A percentile compares a stretch with the other conserved stretches of the same genome.
phyloP scores from a whole-genome alignment of 2,113 vertebrate genomes.

The Nanger granti region DNA sequence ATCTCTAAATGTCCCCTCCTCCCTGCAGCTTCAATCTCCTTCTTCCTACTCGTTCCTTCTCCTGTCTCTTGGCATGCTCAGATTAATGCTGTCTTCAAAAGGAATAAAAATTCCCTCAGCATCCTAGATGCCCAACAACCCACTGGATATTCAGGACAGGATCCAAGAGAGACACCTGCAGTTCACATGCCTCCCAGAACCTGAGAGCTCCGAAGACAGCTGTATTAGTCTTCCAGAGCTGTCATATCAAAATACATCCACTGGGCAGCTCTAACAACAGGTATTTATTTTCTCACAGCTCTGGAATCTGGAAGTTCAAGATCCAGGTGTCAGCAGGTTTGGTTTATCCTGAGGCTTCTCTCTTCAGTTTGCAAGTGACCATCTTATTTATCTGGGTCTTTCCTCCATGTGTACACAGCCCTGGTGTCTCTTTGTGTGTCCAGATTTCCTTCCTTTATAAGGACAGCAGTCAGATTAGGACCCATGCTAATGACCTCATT shows the following conservation, averaged over 20 bases:
- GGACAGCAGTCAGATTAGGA: background rate
- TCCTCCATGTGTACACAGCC: accelerated
- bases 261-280: background rate
- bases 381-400: background rate
- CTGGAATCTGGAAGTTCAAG: background rate
- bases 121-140: accelerated
- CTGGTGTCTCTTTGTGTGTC: background rate
- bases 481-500: background rate
- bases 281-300: background rate
- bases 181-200: background rate
- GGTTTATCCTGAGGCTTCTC: background rate
- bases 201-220: background rate
- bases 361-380: background rate
- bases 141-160: background rate
- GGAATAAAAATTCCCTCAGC: background rate
- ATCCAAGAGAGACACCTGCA: background rate
- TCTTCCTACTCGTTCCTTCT: background rate
- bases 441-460: background rate
- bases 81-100: background rate
- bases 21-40: background rate
- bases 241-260: background rate
- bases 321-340: background rate
- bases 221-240: background rate
- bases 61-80: background rate
- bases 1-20: background rate